Conservation (phyloP, 1,140 invertebrate species). For the Drosophila teissieri region DNA sequence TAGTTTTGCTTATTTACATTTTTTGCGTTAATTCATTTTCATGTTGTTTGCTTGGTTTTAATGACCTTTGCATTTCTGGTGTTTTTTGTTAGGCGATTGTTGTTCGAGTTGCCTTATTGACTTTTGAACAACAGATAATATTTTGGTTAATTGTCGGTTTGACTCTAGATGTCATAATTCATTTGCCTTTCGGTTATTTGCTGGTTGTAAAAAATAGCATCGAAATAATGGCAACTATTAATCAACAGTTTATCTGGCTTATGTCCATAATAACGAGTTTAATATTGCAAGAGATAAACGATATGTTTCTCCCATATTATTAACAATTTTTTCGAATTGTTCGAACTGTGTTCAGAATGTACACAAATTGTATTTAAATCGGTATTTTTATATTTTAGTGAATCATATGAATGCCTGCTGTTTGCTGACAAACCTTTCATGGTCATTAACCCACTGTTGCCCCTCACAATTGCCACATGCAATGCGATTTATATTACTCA, state of each 20-base stretch:
- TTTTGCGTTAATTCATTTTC: slow-evolving; percentile 22
- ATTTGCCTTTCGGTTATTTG: slow-evolving; percentile 47
- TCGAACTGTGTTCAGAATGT: not conserved
- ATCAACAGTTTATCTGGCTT: slow-evolving; percentile 3
- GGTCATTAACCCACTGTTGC: not conserved
- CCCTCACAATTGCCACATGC: not conserved
- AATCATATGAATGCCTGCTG: slow-evolving; percentile 13
- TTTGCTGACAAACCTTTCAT: slow-evolving; percentile 29
- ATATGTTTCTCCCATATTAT: not conserved
- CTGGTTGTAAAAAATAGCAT: slow-evolving; percentile 18
- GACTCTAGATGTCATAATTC: slow-evolving; percentile 50
- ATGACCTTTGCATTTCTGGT: slow-evolving; percentile 47
- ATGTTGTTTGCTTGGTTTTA: slow-evolving; percentile 41
- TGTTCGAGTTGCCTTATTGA: slow-evolving; percentile 17
- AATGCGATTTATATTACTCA: slow-evolving; percentile 32
- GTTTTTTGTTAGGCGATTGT: not conserved
- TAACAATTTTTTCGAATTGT: not conserved
- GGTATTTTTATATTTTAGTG: slow-evolving; percentile 5
- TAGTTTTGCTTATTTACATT: slow-evolving; percentile 20
- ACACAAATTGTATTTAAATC: slow-evolving; percentile 5
- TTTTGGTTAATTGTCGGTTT: slow-evolving; percentile 40
- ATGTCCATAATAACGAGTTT: not conserved
- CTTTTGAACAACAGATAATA: slow-evolving; percentile 48
- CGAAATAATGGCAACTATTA: slow-evolving; percentile 24
- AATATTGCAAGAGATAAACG: not conserved